Conservation (phyloP, 2,797 vertebrate species). For the Peromyscus melanophrys region DNA sequence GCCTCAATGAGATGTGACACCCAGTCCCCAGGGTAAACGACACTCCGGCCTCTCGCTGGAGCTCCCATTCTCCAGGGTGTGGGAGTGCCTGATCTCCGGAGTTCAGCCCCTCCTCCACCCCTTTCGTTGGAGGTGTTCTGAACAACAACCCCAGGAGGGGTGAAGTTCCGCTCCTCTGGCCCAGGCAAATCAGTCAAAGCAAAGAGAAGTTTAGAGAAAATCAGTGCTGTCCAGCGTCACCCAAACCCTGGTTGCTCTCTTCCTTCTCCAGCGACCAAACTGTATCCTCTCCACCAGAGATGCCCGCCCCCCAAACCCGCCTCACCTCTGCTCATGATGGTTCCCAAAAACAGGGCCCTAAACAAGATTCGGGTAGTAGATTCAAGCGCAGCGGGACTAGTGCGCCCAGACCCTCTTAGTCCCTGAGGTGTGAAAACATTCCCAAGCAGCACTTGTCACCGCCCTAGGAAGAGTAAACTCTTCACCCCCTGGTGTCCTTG, state of each 20-base stretch:
- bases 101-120: neutral
- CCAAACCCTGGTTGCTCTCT: neutral
- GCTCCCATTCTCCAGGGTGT: neutral
- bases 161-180: neutral
- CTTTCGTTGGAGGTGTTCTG: accelerated
- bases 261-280: neutral
- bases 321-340: neutral
- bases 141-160: accelerated
- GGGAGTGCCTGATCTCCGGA: neutral
- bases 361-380: accelerated
- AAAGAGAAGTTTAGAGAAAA: neutral
- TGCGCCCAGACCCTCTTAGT: neutral
- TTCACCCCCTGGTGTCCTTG: no score
- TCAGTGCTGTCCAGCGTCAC: neutral
- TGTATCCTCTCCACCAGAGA: no score
- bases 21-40: no score
- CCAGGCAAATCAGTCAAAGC: neutral
- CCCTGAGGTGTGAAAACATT: neutral
- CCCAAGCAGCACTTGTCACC: accelerated
- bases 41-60: neutral
- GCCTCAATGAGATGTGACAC: neutral
- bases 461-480: neutral
- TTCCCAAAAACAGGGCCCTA: neutral
- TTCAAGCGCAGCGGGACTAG: neutral
- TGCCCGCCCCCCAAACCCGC: neutral